Base-by-base conservation (phyloP, 2,113 vertebrate species). In the Suncus etruscus region DNA sequence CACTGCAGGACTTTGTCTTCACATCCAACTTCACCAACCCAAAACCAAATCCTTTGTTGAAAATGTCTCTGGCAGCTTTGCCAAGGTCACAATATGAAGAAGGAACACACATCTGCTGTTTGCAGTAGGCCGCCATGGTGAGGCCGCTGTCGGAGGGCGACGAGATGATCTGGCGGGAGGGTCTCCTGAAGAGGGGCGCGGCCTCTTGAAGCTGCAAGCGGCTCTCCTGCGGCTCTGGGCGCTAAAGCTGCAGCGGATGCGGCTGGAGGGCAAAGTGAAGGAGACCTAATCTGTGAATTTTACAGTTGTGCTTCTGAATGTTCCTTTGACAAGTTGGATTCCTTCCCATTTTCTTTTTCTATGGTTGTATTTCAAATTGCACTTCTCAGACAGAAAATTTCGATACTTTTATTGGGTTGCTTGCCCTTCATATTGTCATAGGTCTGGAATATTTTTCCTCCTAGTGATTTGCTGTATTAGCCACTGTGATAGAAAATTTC, bases 1-100 rank as follows among this genome's bases (percentile, higher is more conserved):
- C 99, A 10, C 97, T 99, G 91, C 98, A 98, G 95, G 99, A 99
- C 97, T 99, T 99, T 91, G 99, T 99, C 97, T 99, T 99, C 95
- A 99, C 99, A 95, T 99, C 99, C 89, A 99, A 98, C 95, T 99
- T 99, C 94, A 99, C 98, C 97, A 99, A 92, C 24, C 99, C 99
- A 97, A 99, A 99, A 89, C 99, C 99, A 97, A 99, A 99, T 98
- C 99, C 99, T 97, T 99, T 99, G 97, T 98, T 99, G 98, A 99
- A 99, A 97, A 99, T 98, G 91, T 99, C 99, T 98, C 98, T 99
- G 91, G 99, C 99, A 96, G 99, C 98, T 97, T 99, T 99, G 96
- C 99, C 99, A 72, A 99, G 98, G 96, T 99, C 99, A 96, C 96
- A 98, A 22, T 99, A 99, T 0, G 98, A 91, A 89, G 99, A 99